Evolutionary conservation across 2,113 vertebrate species (phyloP).

Genomic region (Sebastes schlegelii): DNA sequence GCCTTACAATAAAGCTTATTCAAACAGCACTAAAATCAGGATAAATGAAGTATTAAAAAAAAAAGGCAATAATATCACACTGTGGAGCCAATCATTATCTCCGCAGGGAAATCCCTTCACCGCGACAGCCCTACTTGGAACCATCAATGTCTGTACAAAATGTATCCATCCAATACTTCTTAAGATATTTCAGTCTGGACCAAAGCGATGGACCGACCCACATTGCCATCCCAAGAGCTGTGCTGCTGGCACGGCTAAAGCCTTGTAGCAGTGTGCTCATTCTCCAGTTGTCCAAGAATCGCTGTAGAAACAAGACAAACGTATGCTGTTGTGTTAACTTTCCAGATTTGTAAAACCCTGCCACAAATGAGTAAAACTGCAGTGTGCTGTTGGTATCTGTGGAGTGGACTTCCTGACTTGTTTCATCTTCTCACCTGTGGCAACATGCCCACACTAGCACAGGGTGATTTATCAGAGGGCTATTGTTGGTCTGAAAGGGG

Average conservation of each 20-base stretch:
- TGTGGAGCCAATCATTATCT: no score
- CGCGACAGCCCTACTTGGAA: not conserved
- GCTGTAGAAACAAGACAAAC: not conserved
- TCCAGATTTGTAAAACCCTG: not conserved
- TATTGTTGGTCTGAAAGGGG: constrained; percentile 22
- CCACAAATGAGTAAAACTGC: not conserved
- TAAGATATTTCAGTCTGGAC: not conserved
- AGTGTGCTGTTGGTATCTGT: not conserved
- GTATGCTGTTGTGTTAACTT: not conserved
- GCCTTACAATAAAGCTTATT: no score
- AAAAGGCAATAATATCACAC: no score
- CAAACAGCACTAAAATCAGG: no score
- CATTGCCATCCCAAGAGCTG: not conserved
- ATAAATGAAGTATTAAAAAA: no score
- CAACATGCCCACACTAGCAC: constrained; percentile 4
- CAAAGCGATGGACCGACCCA: not conserved
- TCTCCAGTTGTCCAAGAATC: not conserved
- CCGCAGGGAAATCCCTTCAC: no score
- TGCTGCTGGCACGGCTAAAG: not conserved
- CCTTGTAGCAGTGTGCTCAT: not conserved
- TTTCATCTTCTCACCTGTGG: not conserved
- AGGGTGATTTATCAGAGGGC: constrained; percentile 15
- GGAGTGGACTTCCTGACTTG: not conserved
- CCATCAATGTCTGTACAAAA: not conserved
- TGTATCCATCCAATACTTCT: not conserved